Evolutionary conservation across 2,888 invertebrate species (phyloP).

Genomic region (Boloria euphrosyne): DNA sequence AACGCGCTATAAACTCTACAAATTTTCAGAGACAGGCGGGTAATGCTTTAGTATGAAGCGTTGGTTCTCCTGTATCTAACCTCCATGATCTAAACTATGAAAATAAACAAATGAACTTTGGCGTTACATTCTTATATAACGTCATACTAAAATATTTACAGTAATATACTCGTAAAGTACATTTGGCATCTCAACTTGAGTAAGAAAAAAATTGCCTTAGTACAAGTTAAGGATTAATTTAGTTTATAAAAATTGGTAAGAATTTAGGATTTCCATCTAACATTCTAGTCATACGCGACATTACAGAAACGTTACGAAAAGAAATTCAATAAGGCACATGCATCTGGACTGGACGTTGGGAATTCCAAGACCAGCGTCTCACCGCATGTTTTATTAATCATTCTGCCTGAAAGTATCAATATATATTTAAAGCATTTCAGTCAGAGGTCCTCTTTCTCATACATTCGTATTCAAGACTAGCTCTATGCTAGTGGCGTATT

Average conservation of each 20-base stretch:
- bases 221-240: background rate
- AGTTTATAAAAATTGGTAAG: background rate
- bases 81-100: no score
- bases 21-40: no score
- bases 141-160: no score
- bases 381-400: slow-evolving; percentile 46
- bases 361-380: slow-evolving; percentile 37
- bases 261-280: background rate
- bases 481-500: no score
- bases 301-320: slow-evolving; percentile 21
- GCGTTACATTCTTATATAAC: no score
- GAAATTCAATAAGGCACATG: slow-evolving; percentile 33
- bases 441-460: background rate
- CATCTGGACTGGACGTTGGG: slow-evolving; percentile 40
- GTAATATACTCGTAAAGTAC: no score
- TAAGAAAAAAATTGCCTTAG: background rate
- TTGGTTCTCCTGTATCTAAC: no score
- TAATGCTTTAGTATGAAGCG: no score
- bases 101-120: no score
- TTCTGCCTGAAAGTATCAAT: slow-evolving; percentile 35
- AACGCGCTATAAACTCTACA: no score
- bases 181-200: no score
- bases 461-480: background rate
- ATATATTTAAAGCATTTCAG: slow-evolving; percentile 38
- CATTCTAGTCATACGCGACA: slow-evolving; percentile 18